Conservation (phyloP, 2,113 vertebrate species). For the Sturnus vulgaris region DNA sequence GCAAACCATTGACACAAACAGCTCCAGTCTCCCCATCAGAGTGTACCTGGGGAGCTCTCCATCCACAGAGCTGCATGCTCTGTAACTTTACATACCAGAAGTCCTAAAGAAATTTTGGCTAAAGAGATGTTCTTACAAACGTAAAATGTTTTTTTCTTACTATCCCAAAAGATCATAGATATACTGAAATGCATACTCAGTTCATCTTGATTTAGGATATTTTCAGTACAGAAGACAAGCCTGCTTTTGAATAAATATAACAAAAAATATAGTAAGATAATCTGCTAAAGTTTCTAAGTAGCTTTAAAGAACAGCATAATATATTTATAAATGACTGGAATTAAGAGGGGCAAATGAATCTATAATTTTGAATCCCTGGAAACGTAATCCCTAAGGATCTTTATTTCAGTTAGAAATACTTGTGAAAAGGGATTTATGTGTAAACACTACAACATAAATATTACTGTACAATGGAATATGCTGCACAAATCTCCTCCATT, state of each 20-base stretch:
- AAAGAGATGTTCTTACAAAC: conserved; percentile 29
- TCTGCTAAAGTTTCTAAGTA: neutral
- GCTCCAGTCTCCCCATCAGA: conserved; percentile 62
- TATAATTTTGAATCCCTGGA: conserved; percentile 22
- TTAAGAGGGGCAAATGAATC: neutral
- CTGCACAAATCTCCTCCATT: neutral
- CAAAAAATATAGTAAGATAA: neutral
- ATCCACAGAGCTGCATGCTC: conserved; percentile 52
- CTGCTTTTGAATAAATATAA: neutral
- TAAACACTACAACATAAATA: neutral
- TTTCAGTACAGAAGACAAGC: conserved; percentile 4
- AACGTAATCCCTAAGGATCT: conserved; percentile 19
- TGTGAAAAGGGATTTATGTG: conserved; percentile 33
- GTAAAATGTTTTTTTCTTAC: neutral
- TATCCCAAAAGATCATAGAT: neutral
- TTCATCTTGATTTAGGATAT: neutral
- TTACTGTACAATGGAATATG: neutral
- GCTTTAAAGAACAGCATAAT: neutral
- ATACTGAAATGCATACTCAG: neutral
- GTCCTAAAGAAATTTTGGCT: conserved; percentile 61
- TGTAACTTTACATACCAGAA: conserved; percentile 57
- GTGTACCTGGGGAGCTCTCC: conserved; percentile 66
- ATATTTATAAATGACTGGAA: neutral
- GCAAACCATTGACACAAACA: conserved; percentile 76
- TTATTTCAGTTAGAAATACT: neutral